Conservation (phyloP, 1,140 invertebrate genomes). For the Neelides sp. region DNA sequence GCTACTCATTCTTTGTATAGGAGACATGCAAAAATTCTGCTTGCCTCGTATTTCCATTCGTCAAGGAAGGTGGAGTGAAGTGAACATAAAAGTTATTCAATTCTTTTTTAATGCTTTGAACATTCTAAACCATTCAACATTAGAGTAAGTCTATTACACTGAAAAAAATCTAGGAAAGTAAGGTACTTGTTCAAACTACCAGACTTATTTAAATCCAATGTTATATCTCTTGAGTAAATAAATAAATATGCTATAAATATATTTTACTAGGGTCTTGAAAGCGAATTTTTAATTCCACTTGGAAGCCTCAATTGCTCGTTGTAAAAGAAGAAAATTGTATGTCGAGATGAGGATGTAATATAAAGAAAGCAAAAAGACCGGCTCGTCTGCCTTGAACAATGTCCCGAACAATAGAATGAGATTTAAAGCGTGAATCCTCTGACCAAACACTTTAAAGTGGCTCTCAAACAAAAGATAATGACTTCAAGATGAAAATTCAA, state of each 20-base stretch:
- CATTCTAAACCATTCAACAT: no score
- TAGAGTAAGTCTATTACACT: no score
- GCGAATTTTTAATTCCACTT: not conserved
- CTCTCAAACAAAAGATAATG: constrained; percentile 26
- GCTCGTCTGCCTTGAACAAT: not conserved
- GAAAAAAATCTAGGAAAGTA: no score
- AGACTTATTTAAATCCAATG: no score
- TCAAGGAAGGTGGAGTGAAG: no score
- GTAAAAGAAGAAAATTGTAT: not conserved
- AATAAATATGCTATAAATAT: not conserved
- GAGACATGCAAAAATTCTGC: no score
- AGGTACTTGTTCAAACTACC: no score
- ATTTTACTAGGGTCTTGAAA: not conserved
- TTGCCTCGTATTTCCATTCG: no score
- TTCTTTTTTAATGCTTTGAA: no score
- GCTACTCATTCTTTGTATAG: no score
- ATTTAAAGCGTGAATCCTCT: constrained; percentile 27
- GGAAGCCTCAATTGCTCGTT: no score
- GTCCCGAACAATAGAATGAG: constrained; percentile 13
- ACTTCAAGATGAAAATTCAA: constrained; percentile 17
- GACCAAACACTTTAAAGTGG: constrained; percentile 26
- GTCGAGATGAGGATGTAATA: not conserved
- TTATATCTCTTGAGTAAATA: not conserved
- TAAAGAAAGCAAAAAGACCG: not conserved
- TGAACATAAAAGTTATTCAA: no score